These are phyloP conservation scores for Tetragnatha montana DNA, from an alignment of 2,888 invertebrate genomes.

Conservation along the genomic window DNA sequence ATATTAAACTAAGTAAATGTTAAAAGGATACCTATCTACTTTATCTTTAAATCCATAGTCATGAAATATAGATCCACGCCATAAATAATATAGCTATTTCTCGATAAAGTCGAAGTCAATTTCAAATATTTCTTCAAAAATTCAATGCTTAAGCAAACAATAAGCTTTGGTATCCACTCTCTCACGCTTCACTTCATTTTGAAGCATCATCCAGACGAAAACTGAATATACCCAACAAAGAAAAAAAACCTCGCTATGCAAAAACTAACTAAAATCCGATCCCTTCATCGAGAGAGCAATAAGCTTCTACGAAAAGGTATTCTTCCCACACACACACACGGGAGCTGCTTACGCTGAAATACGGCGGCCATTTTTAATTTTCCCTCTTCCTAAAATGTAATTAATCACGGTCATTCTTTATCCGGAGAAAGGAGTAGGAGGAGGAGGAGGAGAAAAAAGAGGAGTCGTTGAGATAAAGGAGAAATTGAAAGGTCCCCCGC, in stretches of 20 bases:
- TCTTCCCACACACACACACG: constrained; percentile 1
- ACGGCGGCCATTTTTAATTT: constrained; percentile 51
- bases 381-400: constrained; percentile 44
- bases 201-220: background rate
- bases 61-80: no score
- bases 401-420: constrained; percentile 60
- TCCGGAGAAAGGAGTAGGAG: background rate
- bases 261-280: background rate
- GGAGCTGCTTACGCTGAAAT: constrained; percentile 32
- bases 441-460: constrained; percentile 3
- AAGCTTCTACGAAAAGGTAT: constrained; percentile 26
- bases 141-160: background rate
- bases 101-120: no score
- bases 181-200: background rate
- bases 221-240: no score
- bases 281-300: constrained; percentile 22
- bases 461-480: constrained; percentile 59
- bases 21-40: no score
- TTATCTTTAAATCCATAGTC: no score
- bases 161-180: background rate
- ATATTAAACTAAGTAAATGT: no score
- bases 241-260: background rate
- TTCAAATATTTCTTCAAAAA: background rate
- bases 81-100: no score
- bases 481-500: constrained; percentile 61